These are phyloP conservation scores for Apodemus speciosus DNA, from an alignment of 2,113 vertebrate species.

Conservation along the genomic window DNA sequence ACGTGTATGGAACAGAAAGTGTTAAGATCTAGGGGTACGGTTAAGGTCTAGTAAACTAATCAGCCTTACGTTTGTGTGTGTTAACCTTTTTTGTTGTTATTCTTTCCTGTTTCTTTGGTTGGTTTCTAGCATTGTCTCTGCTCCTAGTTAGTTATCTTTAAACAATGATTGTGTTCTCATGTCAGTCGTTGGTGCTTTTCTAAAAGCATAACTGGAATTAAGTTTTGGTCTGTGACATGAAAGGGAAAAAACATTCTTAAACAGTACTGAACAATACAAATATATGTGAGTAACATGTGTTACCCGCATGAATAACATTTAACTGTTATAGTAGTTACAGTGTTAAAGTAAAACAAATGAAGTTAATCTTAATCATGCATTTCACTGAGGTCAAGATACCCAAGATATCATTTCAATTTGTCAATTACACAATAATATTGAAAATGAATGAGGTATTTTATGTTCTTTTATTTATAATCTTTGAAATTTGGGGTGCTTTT, in stretches of 20 bases:
- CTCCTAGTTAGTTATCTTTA: conserved; percentile 60
- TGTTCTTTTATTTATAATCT: conserved; percentile 54
- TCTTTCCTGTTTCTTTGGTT: conserved; percentile 10
- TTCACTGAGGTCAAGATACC: neutral
- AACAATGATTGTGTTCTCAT: conserved; percentile 56
- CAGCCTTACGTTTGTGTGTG: conserved; percentile 60
- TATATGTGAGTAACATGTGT: conserved; percentile 3
- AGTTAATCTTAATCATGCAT: conserved; percentile 45
- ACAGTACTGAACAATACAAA: conserved; percentile 39
- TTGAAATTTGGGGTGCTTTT: conserved; percentile 35
- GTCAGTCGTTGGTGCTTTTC: conserved; percentile 50
- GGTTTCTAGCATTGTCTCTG: conserved; percentile 61
- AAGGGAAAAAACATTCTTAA: conserved; percentile 54
- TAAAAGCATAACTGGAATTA: conserved; percentile 27
- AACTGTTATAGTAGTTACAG: conserved; percentile 23
- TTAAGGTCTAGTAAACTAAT: conserved; percentile 76
- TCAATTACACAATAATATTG: conserved; percentile 9
- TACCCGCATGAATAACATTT: conserved; percentile 33
- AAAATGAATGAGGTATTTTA: conserved; percentile 27
- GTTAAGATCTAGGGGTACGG: conserved; percentile 99
- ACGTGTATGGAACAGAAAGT: conserved; percentile 99
- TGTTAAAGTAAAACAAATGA: conserved; percentile 34
- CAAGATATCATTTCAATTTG: conserved; percentile 34
- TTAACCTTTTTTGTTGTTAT: conserved; percentile 5
- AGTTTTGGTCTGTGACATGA: conserved; percentile 42